Conservation (phyloP, 2,888 invertebrate species). For the Catotricha subobsoleta region DNA sequence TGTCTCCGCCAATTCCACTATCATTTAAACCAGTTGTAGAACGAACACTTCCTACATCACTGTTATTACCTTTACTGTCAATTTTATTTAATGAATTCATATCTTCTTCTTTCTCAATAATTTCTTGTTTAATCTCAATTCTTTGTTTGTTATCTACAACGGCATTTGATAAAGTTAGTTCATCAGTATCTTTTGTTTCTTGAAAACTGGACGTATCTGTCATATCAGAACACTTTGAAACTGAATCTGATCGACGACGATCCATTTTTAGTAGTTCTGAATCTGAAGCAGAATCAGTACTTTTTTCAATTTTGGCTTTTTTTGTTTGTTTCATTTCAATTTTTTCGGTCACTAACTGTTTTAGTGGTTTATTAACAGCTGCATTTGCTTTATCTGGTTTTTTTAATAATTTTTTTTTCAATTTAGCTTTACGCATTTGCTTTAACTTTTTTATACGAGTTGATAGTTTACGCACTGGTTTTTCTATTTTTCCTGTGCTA, state of each 20-base stretch:
- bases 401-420: not conserved
- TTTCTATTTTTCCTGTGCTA: constrained; percentile 6
- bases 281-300: constrained; percentile 7
- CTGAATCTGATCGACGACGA: constrained; percentile 11
- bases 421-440: not conserved
- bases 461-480: constrained; percentile 2
- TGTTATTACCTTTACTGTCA: not conserved
- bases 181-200: constrained; percentile 16
- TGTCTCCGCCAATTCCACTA: constrained; percentile 4
- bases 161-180: constrained; percentile 8
- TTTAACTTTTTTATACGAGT: constrained; percentile 1
- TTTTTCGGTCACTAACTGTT: not conserved
- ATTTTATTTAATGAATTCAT: not conserved
- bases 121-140: constrained; percentile 10
- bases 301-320: not conserved
- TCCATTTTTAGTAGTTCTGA: constrained; percentile 5
- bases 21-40: not conserved
- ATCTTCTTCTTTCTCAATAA: constrained; percentile 7
- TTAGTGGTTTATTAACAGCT: not conserved
- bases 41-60: not conserved
- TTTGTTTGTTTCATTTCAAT: constrained; percentile 5
- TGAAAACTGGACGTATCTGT: constrained; percentile 33
- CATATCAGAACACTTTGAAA: constrained; percentile 44
- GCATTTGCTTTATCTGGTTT: not conserved
- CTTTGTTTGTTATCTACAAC: too few species aligned